Percentiles rank a stretch among this genome's conserved stretches.
Evolutionary conservation across 2,113 vertebrate species (phyloP).

Genomic region (Erythrocercus mccallii): DNA sequence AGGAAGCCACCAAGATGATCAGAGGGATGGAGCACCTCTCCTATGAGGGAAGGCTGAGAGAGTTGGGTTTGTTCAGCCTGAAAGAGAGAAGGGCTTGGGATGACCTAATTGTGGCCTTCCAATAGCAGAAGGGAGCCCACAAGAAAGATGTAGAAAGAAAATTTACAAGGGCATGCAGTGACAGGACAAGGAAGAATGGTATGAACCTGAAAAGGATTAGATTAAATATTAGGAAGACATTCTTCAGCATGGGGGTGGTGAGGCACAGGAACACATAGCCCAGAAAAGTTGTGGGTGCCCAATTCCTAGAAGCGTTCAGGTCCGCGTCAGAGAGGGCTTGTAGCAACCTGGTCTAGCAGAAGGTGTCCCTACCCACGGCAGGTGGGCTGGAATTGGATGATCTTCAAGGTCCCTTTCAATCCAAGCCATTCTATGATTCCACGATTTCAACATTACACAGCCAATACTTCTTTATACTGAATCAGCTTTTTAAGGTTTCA

Average conservation of each 20-base stretch:
- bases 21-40: neutral
- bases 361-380: neutral
- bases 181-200: neutral
- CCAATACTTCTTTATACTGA: neutral
- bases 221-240: neutral
- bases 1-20: neutral
- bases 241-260: neutral
- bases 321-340: neutral
- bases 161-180: neutral
- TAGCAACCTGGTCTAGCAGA: neutral
- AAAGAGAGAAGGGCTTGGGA: neutral
- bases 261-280: accelerated
- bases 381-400: neutral
- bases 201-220: neutral
- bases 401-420: neutral
- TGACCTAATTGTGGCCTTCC: neutral
- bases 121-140: neutral
- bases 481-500: neutral
- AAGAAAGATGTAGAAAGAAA: neutral
- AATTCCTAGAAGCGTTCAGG: neutral
- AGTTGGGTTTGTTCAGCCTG: neutral
- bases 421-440: neutral
- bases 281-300: neutral
- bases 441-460: neutral
- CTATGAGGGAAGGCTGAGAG: neutral